These are phyloP conservation scores for Leptothorax acervorum DNA, from an alignment of 2,888 invertebrate species.

Conservation along the genomic window DNA sequence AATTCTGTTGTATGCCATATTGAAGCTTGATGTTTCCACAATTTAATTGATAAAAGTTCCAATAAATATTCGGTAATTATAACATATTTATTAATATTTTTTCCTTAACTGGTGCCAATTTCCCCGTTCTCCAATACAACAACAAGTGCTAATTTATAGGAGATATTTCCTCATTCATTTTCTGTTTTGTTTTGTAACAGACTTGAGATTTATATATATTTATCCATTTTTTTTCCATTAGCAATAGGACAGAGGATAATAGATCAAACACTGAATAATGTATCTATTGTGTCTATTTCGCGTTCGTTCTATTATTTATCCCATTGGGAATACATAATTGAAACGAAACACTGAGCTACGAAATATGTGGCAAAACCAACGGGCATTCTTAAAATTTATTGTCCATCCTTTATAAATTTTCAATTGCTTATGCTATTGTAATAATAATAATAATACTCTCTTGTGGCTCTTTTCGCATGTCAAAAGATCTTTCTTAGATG, in stretches of 20 bases:
- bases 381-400: not conserved
- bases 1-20: too few relatives aligned
- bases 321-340: not conserved
- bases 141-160: not conserved
- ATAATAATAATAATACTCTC: not conserved
- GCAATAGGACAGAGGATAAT: not conserved
- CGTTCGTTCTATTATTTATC: not conserved
- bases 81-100: too few relatives aligned
- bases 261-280: not conserved
- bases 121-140: not conserved
- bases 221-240: not conserved
- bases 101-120: too few relatives aligned
- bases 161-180: not conserved
- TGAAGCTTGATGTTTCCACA: too few relatives aligned
- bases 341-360: not conserved
- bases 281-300: not conserved
- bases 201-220: not conserved
- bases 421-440: not conserved
- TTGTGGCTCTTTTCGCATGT: conserved; percentile 7
- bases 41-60: too few relatives aligned
- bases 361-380: not conserved
- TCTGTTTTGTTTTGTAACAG: not conserved
- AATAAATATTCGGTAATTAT: too few relatives aligned
- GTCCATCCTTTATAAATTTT: conserved; percentile 1
- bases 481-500: conserved; percentile 41